phyloP scores from a whole-genome alignment of 2,888 invertebrate genomes.

The Leptopilina syphax region DNA sequence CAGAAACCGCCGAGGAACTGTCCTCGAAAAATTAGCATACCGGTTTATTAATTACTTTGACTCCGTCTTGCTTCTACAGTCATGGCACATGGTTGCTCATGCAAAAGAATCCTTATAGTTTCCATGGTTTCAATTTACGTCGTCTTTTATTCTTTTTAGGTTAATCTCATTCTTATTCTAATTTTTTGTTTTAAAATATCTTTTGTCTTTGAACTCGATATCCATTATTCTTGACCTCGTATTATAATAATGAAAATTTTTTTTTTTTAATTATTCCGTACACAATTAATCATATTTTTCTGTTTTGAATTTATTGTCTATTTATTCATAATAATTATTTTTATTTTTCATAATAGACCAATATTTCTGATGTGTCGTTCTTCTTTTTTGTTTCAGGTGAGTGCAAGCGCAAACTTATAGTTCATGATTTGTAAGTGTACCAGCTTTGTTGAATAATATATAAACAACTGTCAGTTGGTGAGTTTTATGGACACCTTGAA shows the following conservation, averaged over 20 bases:
- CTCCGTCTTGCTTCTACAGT: conserved; percentile 12
- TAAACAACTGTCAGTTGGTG: neutral
- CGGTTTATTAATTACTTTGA: conserved; percentile 69
- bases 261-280: neutral
- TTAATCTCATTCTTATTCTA: conserved; percentile 6
- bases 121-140: conserved; percentile 28
- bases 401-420: conserved; percentile 50
- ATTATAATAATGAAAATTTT: conserved; percentile 17
- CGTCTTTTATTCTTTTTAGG: neutral
- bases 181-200: neutral
- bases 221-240: neutral
- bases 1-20: conserved; percentile 60
- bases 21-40: conserved; percentile 68
- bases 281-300: neutral
- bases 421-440: neutral
- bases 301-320: neutral
- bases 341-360: neutral
- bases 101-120: conserved; percentile 33
- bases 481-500: neutral
- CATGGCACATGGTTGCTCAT: conserved; percentile 6
- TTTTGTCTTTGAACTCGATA: conserved; percentile 16
- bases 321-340: conserved; percentile 1
- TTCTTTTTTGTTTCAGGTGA: conserved; percentile 70
- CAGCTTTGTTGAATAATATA: no score
- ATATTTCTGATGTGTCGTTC: conserved; percentile 47